Evolutionary conservation across 1,140 invertebrate species (phyloP).

Genomic region (Scaptomyza hsui): DNA sequence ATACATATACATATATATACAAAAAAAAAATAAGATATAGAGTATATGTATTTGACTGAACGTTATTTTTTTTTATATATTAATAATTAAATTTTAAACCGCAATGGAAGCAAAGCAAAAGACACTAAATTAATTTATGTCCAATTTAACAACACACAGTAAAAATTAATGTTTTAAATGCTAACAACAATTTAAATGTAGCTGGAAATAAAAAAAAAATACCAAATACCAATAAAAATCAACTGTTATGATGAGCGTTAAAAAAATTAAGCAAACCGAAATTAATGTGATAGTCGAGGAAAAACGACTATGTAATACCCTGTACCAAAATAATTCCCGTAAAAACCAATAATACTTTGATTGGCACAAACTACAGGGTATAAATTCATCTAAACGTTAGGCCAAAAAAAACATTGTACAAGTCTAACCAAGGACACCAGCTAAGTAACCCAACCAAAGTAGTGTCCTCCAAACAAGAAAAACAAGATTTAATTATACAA

Average conservation of each 20-base stretch:
- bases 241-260: constrained; percentile 14
- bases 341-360: background rate
- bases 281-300: constrained; percentile 49
- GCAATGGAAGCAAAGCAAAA: background rate
- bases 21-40: constrained; percentile 26
- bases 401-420: background rate
- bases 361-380: constrained; percentile 7
- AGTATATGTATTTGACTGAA: constrained; percentile 77
- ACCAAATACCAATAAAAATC: constrained; percentile 13
- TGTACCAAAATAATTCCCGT: constrained; percentile 33
- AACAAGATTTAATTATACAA: background rate
- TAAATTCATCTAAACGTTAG: constrained; percentile 7
- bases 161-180: constrained; percentile 31
- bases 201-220: background rate
- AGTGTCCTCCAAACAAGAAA: constrained; percentile 5
- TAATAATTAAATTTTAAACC: constrained; percentile 68
- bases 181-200: constrained; percentile 46
- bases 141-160: constrained; percentile 28
- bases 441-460: constrained; percentile 4
- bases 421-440: constrained; percentile 9
- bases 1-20: constrained; percentile 17
- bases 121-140: constrained; percentile 44
- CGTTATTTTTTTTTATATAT: constrained; percentile 74
- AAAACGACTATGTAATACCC: constrained; percentile 53
- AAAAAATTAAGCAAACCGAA: background rate